Evolutionary conservation across 2,888 invertebrate species (phyloP), one percentile per base, ranked within the genome.

Genomic region (Xylophagus ater): DNA sequence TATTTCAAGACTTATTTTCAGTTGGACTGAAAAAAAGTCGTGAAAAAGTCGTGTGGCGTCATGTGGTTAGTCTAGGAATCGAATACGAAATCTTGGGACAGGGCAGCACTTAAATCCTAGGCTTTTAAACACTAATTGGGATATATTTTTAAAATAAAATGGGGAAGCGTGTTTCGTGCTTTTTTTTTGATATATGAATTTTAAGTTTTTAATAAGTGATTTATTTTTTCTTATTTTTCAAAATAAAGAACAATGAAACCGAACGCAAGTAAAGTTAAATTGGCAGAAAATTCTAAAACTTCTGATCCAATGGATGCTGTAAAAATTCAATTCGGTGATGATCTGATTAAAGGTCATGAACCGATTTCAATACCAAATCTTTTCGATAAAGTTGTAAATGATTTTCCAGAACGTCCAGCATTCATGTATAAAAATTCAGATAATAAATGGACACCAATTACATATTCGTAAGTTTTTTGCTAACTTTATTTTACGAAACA

Each of bases 331-430:
- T 54, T 76, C 15, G 65, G 64, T 2, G 53, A 65, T 1, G 62
- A 69, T 5, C 71, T 71, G 1, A 23, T 64, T 1, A 59, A 65
- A 0, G 66, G 75, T 0, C 64, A 67, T 35, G 65, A 69, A 2
- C 79, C 84, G 0, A 62, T 80, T 36, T 86, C 86, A 0, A 71
- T 88, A 12, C 85, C 86, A 2, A 75, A 80, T 13, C 62, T 81
- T 9, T 65, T 89, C 25, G 68, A 60, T 35, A 67, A 71, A 40
- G 70, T 67, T 0, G 79, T 74, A 2, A 66, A 71, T 7, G 65
- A 72, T 36, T 76, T 72, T 56, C 76, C 81, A 0, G 67, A 82
- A 49, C 60, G 64, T 1, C 57, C 71, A 1, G 88, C 88, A 1
- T 52, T 88, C 35, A 71, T 72, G 3, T 72, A 74, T 41, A 78